Conservation (phyloP, 2,888 invertebrate genomes). For the Chymomyza caudatula region DNA sequence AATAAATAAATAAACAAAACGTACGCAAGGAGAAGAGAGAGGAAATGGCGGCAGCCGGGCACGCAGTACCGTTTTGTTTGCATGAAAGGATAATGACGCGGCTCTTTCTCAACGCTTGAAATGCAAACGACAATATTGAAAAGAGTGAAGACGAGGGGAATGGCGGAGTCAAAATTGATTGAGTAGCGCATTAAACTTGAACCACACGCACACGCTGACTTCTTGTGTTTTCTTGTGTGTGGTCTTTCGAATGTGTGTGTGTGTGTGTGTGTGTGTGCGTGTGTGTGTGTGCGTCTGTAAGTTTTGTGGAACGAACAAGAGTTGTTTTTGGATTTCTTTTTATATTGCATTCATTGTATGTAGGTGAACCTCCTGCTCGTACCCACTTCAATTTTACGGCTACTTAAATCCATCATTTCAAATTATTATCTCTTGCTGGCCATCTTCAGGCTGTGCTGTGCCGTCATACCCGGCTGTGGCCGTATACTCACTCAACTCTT, state of each 20-base stretch:
- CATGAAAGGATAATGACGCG: constrained; percentile 61
- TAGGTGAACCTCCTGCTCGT: not conserved
- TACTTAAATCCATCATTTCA: constrained; percentile 69
- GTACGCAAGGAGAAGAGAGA: constrained; percentile 25
- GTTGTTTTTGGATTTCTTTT: not conserved
- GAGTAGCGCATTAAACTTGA: constrained; percentile 60
- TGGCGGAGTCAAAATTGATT: constrained; percentile 48
- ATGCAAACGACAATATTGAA: constrained; percentile 52
- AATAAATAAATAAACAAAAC: constrained; percentile 58
- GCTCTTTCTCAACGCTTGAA: constrained; percentile 30
- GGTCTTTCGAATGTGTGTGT: not conserved
- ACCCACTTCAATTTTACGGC: constrained; percentile 58
- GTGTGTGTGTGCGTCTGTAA: constrained; percentile 6
- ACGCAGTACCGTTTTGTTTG: constrained; percentile 35
- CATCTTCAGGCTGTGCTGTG: not conserved
- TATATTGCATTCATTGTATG: not conserved
- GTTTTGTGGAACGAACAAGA: too few relatives aligned
- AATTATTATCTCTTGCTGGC: constrained; percentile 40
- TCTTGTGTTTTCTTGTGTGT: not conserved
- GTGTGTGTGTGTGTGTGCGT: constrained; percentile 11
- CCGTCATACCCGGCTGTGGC: constrained; percentile 6
- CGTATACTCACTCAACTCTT: constrained; percentile 42
- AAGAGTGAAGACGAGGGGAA: constrained; percentile 20
- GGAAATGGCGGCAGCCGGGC: not conserved
- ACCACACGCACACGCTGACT: constrained; percentile 22